These are phyloP conservation scores for Xenus cinereus DNA, from an alignment of 2,113 vertebrate genomes.

Conservation along the genomic window DNA sequence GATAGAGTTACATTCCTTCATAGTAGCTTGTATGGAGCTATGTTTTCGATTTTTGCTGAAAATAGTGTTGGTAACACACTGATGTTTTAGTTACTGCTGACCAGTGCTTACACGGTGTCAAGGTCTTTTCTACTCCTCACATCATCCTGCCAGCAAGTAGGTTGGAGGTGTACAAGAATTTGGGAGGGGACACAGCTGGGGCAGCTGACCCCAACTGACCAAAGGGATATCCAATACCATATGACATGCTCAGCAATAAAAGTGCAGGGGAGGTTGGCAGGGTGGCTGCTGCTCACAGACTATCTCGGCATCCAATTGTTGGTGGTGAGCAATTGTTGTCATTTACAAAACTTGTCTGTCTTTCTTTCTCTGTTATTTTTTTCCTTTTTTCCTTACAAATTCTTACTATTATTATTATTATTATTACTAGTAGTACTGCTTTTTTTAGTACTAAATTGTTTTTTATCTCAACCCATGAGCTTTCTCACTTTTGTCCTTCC, in stretches of 20 bases:
- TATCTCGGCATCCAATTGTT: fast-evolving
- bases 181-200: neutral
- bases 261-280: fast-evolving
- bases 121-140: neutral
- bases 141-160: fast-evolving
- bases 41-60: neutral
- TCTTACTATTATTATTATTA: too few species aligned
- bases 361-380: neutral
- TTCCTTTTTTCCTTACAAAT: neutral
- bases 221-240: neutral
- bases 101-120: neutral
- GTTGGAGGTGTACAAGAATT: fast-evolving
- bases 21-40: fast-evolving
- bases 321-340: neutral
- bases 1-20: neutral
- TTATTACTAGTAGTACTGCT: neutral
- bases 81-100: fast-evolving
- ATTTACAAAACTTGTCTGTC: neutral
- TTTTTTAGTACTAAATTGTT: neutral
- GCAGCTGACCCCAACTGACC: neutral
- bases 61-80: neutral
- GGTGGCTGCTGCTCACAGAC: fast-evolving
- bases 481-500: neutral
- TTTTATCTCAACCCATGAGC: neutral
- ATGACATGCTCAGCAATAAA: neutral